Base-by-base conservation (phyloP, 2,888 invertebrate species). In the Platycheirus albimanus region DNA sequence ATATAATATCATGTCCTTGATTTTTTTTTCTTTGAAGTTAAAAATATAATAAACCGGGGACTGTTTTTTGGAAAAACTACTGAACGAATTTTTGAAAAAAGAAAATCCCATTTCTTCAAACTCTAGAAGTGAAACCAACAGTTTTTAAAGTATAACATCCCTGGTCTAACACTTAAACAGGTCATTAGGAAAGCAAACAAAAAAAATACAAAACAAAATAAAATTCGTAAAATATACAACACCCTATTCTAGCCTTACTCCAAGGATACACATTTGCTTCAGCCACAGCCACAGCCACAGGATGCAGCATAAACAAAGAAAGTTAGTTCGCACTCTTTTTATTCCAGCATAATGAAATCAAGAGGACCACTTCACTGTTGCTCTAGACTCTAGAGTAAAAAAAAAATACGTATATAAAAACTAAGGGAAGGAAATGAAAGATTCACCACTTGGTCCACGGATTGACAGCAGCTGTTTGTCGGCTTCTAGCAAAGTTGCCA, bases 391-490 rank as follows among this genome's bases (percentile, higher is more conserved):
- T 24, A 24, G 24, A 24, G 24, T 3, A 24, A 24, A 24, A 24
- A 24, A n/a, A n/a, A n/a, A n/a, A n/a, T n/a, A n/a, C n/a, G n/a
- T n/a, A n/a, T n/a, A n/a, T n/a, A n/a, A n/a, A n/a, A n/a, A n/a
- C n/a, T n/a, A n/a, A n/a, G n/a, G 24, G 20, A 28, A 52, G 15
- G 24, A 24, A 36, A 30, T 13, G 47, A 10, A 56, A 36, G 49
- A 64, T 58, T 56, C 56, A 17, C 45, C 36, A 63, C 63, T 76
- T 63, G 76, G 63, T 13, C 33, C 33, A 11, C 54, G 49, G 47
- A 56, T 13, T 45, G 58, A 66, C 45, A 72, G 66, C 72, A 72
- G 71, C 58, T 78, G 71, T 58, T 66, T 58, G 78, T 28, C 56
- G 78, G 71, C n/a, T 71, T 67, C 36, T 8, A 64, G 45, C 13